Evolutionary conservation across 2,113 vertebrate genomes (phyloP), one percentile per base, ranked within the genome.

Genomic region (Siphamia tubifer): DNA sequence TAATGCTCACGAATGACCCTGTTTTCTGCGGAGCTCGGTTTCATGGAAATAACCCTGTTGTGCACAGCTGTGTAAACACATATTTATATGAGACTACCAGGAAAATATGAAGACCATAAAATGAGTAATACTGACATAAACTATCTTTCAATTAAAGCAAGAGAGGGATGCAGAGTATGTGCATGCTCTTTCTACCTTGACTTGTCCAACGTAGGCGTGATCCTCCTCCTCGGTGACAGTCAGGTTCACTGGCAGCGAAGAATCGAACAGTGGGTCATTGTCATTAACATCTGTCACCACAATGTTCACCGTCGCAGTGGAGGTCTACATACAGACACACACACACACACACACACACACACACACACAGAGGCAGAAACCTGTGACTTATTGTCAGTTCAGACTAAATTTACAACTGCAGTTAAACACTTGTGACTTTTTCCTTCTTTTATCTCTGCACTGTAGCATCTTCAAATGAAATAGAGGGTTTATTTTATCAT

Each of bases 251-350:
- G 94, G 94, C 39, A 98, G 90, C 47, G 94, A 94, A 11, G 88
- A 78, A 76, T 96, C 93, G 73, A 99, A 99, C 57, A 92, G 74
- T 0, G 98, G 98, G 30, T 95, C 95, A 0, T 99, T 99, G 91
- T 99, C 97, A 58, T 99, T 99, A 57, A 99, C 96, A 42, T 99
- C 98, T 0, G 94, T 97, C 84, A 99, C 96, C 77, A 94, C 90
- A 5, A 99, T 90, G 12, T 94, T 94, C 67, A 99, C 95, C 0
- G 91, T 95, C 9, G 94, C 92, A 34, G 94, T 97, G 10, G 96
- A 98, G 39, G 95, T 98, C 98, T 99, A 73, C 6, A 85, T 77
- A 70, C 61, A 68, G 56, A 72, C 45, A 63, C 49, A 49, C 61
- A 75, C 43, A 43, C 21, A 58, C 28, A 52, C 32, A 44, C 8